Conservation (phyloP, 2,888 invertebrate genomes). For the Conus canariensis region DNA sequence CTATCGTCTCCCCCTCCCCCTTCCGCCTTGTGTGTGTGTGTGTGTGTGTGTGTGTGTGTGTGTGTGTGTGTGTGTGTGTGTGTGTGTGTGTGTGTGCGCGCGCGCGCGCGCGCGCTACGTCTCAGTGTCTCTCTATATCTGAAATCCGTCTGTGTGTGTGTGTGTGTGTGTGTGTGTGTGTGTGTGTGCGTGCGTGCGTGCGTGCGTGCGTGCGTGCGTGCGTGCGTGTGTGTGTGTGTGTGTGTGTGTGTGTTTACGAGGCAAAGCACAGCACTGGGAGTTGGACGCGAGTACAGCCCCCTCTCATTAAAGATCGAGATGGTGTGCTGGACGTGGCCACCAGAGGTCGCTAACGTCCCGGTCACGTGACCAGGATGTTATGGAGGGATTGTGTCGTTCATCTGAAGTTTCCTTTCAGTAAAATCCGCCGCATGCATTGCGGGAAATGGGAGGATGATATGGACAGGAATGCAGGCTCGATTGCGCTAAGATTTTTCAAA, state of each 20-base stretch:
- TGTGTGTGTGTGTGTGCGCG: slow-evolving; percentile 9
- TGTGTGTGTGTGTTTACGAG: neutral
- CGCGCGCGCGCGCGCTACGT: neutral
- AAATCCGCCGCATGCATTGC: neutral
- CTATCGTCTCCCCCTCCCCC: no score
- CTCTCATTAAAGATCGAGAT: neutral
- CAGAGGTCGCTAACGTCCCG: neutral
- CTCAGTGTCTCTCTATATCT: neutral
- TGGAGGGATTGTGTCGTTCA: neutral
- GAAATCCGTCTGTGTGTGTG: neutral
- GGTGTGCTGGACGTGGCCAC: neutral
- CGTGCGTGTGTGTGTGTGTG: neutral
- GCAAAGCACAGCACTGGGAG: neutral
- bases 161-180: neutral
- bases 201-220: slow-evolving; percentile 22
- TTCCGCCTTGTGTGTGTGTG: no score
- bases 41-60: no score
- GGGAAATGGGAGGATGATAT: neutral
- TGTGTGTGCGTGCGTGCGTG: slow-evolving; percentile 2
- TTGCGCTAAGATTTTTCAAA: no score
- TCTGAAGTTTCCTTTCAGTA: neutral
- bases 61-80: neutral
- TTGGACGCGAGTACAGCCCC: neutral
- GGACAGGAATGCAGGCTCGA: neutral
- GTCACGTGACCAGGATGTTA: neutral